These are phyloP conservation scores for Mantis religiosa DNA, from an alignment of 2,888 invertebrate genomes.

Conservation along the genomic window DNA sequence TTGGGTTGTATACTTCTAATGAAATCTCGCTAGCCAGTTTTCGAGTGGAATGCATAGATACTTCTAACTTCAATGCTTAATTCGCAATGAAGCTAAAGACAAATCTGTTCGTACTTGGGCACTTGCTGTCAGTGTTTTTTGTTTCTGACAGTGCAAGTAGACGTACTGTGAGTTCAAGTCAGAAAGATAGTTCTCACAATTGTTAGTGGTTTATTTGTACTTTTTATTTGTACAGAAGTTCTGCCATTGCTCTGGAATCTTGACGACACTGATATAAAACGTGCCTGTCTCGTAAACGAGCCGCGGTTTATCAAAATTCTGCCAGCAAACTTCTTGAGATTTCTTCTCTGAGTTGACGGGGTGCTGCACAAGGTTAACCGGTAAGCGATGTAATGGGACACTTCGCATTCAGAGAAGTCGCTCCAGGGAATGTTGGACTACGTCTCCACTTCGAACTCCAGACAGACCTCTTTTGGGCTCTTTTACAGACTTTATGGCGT, in stretches of 20 bases:
- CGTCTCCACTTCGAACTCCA: not conserved
- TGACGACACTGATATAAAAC: not conserved
- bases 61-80: too few relatives aligned
- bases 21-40: too few relatives aligned
- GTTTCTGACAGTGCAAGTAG: too few relatives aligned
- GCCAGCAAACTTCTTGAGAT: not conserved
- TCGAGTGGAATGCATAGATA: too few relatives aligned
- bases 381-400: not conserved
- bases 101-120: too few relatives aligned
- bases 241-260: not conserved
- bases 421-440: not conserved
- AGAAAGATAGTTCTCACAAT: not conserved
- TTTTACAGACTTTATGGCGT: not conserved
- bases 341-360: not conserved
- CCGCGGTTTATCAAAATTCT: slow-evolving; percentile 5
- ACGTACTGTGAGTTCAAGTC: not conserved
- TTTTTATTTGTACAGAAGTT: not conserved
- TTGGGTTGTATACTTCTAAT: too few relatives aligned
- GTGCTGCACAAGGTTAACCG: not conserved
- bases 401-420: not conserved
- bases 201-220: not conserved
- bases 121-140: too few relatives aligned
- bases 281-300: not conserved
- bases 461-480: not conserved
- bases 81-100: too few relatives aligned